Percentiles rank a stretch among this genome's conserved stretches.
These are phyloP conservation scores for Gambusia yucatana DNA, from an alignment of 2,797 vertebrate species.

Conservation along the genomic window DNA sequence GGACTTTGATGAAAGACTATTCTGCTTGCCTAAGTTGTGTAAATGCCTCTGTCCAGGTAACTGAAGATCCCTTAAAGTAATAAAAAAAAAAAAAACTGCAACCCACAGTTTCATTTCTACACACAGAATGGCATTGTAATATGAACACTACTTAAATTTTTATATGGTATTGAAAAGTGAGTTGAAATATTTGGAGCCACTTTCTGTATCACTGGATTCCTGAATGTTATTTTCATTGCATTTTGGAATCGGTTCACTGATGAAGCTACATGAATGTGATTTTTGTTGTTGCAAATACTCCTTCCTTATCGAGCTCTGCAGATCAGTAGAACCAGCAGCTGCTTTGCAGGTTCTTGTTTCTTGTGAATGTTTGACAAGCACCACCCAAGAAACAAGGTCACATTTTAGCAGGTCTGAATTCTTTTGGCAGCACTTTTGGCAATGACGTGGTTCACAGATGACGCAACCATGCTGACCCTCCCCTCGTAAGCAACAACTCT, in stretches of 20 bases:
- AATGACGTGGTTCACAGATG: slow-evolving; percentile 66
- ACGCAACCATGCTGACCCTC: slow-evolving; percentile 53
- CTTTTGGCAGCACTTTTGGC: slow-evolving; percentile 55
- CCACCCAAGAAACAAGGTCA: slow-evolving; percentile 56
- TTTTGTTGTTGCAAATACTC: slow-evolving; percentile 26
- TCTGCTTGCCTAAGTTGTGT: too few relatives aligned
- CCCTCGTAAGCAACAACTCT: slow-evolving; percentile 65
- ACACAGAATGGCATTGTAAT: too few relatives aligned
- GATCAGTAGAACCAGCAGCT: slow-evolving; percentile 55
- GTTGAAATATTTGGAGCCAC: neutral
- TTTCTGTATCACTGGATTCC: neutral
- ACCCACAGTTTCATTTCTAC: too few relatives aligned
- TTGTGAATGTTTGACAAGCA: slow-evolving; percentile 62
- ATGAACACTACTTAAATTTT: neutral
- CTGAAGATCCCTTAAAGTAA: too few relatives aligned
- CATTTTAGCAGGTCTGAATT: slow-evolving; percentile 51
- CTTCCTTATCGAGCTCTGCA: slow-evolving; percentile 13
- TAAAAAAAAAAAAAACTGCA: too few relatives aligned
- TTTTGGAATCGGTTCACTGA: slow-evolving; percentile 45
- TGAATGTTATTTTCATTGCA: slow-evolving; percentile 25
- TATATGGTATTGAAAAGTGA: neutral
- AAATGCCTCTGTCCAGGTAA: too few relatives aligned
- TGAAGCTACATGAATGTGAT: slow-evolving; percentile 24
- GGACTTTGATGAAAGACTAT: too few relatives aligned
- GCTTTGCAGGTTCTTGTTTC: slow-evolving; percentile 59